Conservation (phyloP, 2,113 vertebrate genomes). For the Ictalurus furcatus region DNA sequence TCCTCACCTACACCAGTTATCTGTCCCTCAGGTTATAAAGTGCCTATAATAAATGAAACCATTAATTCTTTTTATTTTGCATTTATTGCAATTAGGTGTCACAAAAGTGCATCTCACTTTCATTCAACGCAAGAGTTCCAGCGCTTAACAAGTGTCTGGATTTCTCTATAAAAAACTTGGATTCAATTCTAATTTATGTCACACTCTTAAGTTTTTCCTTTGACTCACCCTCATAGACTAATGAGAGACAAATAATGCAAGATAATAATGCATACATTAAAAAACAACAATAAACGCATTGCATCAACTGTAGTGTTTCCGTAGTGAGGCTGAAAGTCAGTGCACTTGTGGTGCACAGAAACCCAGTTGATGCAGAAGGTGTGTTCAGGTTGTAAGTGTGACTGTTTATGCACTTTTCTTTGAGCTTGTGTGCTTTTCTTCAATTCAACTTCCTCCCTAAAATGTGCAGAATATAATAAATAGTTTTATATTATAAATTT, state of each 20-base stretch:
- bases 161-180: no score
- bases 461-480: no score
- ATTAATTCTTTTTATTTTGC: no score
- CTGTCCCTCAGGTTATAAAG: no score
- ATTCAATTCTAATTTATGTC: no score
- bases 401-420: background rate
- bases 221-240: no score
- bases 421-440: background rate
- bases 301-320: background rate
- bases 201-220: no score
- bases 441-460: background rate
- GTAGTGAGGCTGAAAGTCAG: background rate
- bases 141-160: no score
- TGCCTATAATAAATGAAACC: no score
- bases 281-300: background rate
- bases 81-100: background rate
- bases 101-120: background rate
- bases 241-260: background rate
- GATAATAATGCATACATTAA: background rate
- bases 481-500: no score
- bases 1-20: no score
- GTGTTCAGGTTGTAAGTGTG: background rate
- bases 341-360: slow-evolving; percentile 4
- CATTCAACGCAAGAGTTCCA: background rate
- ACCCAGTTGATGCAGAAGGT: slow-evolving; percentile 7